These are phyloP conservation scores for Metaphire vulgaris DNA, from an alignment of 1,140 invertebrate genomes.

Conservation along the genomic window DNA sequence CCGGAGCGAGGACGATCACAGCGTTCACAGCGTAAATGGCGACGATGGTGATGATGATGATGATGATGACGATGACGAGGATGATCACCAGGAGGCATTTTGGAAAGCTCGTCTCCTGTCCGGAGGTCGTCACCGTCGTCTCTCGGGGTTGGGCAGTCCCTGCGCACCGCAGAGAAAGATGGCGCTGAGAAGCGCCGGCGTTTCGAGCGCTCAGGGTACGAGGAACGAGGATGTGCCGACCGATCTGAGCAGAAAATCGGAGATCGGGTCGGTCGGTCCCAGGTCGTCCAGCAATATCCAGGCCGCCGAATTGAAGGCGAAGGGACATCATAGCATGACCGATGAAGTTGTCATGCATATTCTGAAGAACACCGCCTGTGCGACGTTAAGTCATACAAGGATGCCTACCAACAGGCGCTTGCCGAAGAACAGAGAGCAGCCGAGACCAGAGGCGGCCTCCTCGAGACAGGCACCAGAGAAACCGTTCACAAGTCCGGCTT, in stretches of 20 bases:
- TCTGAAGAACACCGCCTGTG: constrained; percentile 90
- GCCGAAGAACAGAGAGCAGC: constrained; percentile 64
- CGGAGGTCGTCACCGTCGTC: no score
- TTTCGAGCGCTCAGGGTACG: background rate
- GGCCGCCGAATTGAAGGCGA: background rate
- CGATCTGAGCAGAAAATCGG: background rate
- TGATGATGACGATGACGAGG: no score
- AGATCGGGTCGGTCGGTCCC: background rate
- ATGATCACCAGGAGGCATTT: no score
- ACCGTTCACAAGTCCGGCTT: no score
- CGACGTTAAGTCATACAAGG: constrained; percentile 88
- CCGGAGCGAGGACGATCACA: background rate
- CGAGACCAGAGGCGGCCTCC: constrained; percentile 6
- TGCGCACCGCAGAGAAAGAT: no score
- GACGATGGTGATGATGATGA: background rate
- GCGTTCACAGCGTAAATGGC: background rate
- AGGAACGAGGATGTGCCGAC: background rate
- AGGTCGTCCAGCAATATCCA: background rate
- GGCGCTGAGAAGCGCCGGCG: no score
- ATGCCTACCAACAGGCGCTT: constrained; percentile 87
- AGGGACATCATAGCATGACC: background rate
- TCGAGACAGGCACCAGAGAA: no score
- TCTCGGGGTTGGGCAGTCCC: no score
- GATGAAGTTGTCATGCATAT: constrained; percentile 58
- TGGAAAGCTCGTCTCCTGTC: background rate